Conservation (phyloP, 2,113 vertebrate species). For the Promerops cafer region DNA sequence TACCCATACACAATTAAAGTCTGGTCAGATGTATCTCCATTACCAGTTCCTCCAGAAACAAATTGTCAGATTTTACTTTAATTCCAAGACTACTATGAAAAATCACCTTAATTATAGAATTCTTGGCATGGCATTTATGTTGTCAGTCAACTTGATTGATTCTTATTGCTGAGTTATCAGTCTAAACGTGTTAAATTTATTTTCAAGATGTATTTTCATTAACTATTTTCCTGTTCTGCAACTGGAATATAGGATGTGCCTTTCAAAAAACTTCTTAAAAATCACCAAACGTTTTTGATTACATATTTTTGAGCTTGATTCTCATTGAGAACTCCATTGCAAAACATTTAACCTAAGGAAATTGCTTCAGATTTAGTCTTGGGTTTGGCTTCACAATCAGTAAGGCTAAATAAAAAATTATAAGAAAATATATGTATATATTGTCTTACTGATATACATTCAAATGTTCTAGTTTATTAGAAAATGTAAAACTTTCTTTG, state of each 20-base stretch:
- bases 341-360: background rate
- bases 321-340: background rate
- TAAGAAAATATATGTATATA: background rate
- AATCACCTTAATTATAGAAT: conserved; percentile 59
- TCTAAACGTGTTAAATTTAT: background rate
- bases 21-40: background rate
- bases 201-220: conserved; percentile 52
- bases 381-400: background rate
- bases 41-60: conserved; percentile 9
- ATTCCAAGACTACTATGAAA: conserved; percentile 51
- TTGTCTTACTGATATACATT: background rate
- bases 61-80: conserved; percentile 32
- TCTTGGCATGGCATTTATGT: conserved; percentile 39
- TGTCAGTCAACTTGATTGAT: conserved; percentile 61
- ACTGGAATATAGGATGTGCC: background rate
- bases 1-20: background rate
- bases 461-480: background rate
- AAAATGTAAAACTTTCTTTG: background rate
- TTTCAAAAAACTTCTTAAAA: background rate
- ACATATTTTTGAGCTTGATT: background rate
- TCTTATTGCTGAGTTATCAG: conserved; percentile 52
- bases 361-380: background rate
- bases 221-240: conserved; percentile 32
- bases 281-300: background rate
- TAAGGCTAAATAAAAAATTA: background rate